A percentile compares a stretch with the other conserved stretches of the same genome.
These are phyloP conservation scores for Hydropotes inermis DNA, from an alignment of 2,113 vertebrate genomes.

Conservation along the genomic window DNA sequence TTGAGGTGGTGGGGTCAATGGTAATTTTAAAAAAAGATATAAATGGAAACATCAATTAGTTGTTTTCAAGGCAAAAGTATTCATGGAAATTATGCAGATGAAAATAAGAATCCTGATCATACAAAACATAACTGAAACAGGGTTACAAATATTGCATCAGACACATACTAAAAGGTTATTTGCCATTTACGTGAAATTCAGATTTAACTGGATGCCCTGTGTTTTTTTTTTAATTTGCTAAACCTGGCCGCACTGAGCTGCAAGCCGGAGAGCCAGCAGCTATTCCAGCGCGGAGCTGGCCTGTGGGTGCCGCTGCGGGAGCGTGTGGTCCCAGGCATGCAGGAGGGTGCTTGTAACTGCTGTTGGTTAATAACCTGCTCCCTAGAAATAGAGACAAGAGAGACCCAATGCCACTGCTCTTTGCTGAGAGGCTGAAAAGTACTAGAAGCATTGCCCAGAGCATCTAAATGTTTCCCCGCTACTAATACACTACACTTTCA, in stretches of 20 bases:
- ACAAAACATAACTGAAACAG: slow-evolving; percentile 1
- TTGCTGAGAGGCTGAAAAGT: neutral
- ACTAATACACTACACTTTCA: neutral
- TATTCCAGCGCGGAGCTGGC: neutral
- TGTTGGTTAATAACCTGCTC: neutral
- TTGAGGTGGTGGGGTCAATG: neutral
- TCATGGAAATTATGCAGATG: slow-evolving; percentile 3
- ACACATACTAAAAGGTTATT: neutral
- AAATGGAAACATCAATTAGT: neutral
- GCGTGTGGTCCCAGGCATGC: fast-evolving
- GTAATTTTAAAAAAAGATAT: neutral
- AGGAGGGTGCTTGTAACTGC: neutral
- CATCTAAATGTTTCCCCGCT: neutral
- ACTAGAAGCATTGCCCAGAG: neutral
- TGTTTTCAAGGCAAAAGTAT: slow-evolving; percentile 9
- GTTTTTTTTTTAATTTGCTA: neutral
- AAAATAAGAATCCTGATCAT: neutral
- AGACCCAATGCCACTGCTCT: neutral
- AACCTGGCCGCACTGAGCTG: neutral
- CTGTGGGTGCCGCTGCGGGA: neutral
- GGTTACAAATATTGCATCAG: neutral
- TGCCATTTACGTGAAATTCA: neutral
- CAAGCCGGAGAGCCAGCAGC: neutral
- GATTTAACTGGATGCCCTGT: neutral
- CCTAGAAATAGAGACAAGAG: neutral